A percentile compares a stretch with the other conserved stretches of the same genome.
Conservation (phyloP, 2,888 invertebrate genomes). For the Rutpela maculata region DNA sequence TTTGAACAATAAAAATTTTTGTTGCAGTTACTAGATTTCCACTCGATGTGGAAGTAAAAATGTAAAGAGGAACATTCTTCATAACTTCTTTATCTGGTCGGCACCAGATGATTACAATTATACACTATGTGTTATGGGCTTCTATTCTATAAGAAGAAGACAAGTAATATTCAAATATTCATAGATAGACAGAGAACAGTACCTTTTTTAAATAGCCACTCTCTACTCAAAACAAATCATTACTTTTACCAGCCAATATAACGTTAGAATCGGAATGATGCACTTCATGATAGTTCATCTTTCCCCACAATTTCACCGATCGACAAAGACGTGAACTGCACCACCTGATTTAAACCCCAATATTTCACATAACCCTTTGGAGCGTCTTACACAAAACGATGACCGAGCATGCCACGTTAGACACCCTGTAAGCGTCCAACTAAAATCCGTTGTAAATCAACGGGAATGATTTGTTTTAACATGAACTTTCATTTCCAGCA, state of each 20-base stretch:
- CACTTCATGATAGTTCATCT: not conserved
- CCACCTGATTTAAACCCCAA: constrained; percentile 39
- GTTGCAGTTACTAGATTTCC: too few relatives aligned
- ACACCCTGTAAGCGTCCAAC: constrained; percentile 41
- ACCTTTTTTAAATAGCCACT: too few relatives aligned
- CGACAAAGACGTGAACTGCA: constrained; percentile 11
- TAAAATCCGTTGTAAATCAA: constrained; percentile 50
- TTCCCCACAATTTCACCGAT: not conserved
- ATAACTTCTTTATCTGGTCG: too few relatives aligned
- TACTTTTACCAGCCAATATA: not conserved
- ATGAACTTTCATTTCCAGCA: constrained; percentile 57
- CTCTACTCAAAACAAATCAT: too few relatives aligned
- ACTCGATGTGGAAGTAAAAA: too few relatives aligned
- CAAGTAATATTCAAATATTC: too few relatives aligned
- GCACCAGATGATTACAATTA: too few relatives aligned
- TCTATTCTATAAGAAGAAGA: too few relatives aligned
- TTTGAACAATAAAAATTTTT: too few relatives aligned
- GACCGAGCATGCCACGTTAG: constrained; percentile 49
- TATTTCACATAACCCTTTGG: constrained; percentile 45
- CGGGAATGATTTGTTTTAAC: constrained; percentile 54
- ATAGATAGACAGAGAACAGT: too few relatives aligned
- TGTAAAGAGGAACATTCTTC: too few relatives aligned
- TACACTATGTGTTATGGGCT: too few relatives aligned
- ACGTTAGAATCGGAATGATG: not conserved
- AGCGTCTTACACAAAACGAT: constrained; percentile 46